Evolutionary conservation across 2,113 vertebrate species (phyloP).

Genomic region (Spizaetus ornatus): DNA sequence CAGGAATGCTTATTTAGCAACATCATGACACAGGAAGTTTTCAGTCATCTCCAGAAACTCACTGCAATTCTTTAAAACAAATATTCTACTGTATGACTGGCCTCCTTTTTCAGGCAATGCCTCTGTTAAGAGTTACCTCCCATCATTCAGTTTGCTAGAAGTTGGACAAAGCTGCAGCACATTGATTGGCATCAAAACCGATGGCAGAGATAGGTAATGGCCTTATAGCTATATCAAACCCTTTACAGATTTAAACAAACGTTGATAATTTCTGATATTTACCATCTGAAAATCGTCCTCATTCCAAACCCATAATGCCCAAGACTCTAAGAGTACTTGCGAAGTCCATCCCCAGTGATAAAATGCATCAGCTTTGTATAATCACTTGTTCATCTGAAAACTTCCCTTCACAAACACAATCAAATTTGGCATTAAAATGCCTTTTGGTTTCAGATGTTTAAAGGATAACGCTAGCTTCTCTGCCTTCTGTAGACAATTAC

Average conservation of each 20-base stretch:
- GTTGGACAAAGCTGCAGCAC: background rate
- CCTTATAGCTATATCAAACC: background rate
- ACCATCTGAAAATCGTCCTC: background rate
- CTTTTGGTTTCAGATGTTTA: background rate
- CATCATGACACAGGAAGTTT: background rate
- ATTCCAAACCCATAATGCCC: background rate
- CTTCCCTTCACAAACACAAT: background rate
- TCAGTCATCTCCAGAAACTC: background rate
- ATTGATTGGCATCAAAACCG: background rate
- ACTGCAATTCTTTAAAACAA: background rate
- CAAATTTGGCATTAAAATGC: background rate
- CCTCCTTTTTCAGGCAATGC: background rate
- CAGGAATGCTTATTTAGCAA: background rate
- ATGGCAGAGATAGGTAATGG: background rate
- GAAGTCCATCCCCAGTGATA: background rate
- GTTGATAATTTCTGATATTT: background rate
- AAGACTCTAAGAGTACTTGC: background rate
- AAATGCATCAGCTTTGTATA: background rate
- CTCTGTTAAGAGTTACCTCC: background rate
- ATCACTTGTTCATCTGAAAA: background rate
- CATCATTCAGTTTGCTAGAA: fast-evolving
- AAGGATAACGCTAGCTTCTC: background rate
- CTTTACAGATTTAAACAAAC: background rate
- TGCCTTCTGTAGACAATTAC: background rate
- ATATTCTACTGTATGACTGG: fast-evolving